Conservation (phyloP, 2,888 invertebrate species). For the Rhabditoides inermis region DNA sequence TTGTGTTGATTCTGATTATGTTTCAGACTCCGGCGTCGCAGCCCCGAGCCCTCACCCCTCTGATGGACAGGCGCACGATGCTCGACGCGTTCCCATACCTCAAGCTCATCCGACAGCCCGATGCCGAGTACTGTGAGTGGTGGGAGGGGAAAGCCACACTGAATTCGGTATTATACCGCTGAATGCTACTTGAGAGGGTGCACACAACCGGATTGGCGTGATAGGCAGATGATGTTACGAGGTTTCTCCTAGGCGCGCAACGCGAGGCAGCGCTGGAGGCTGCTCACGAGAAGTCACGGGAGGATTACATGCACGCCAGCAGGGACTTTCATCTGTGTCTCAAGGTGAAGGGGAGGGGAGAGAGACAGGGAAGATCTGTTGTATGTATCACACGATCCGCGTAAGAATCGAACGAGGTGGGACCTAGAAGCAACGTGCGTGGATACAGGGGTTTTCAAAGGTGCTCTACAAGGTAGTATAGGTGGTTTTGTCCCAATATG, state of each 20-base stretch:
- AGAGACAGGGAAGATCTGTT: no score
- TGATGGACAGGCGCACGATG: not conserved
- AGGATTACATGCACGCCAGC: slow-evolving; percentile 19
- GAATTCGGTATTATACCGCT: no score
- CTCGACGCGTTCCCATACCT: slow-evolving; percentile 7
- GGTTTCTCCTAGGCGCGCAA: slow-evolving; percentile 1
- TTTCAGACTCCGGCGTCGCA: no score
- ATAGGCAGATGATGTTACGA: not conserved
- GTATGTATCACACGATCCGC: no score
- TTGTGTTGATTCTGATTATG: no score
- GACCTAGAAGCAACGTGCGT: no score
- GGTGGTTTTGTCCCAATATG: no score
- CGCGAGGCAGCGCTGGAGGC: slow-evolving; percentile 6
- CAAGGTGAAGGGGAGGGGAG: no score
- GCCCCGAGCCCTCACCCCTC: not conserved
- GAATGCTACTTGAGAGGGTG: not conserved
- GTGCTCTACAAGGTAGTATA: no score
- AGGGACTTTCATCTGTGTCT: slow-evolving; percentile 16
- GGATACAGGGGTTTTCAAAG: no score
- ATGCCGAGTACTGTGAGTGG: slow-evolving; percentile 4
- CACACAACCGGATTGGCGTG: not conserved
- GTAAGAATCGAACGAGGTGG: no score
- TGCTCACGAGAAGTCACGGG: slow-evolving; percentile 11
- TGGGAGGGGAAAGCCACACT: no score
- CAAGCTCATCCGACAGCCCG: slow-evolving; percentile 3